phyloP scores from a whole-genome alignment of 1,140 invertebrate species.

The Lerema accius region DNA sequence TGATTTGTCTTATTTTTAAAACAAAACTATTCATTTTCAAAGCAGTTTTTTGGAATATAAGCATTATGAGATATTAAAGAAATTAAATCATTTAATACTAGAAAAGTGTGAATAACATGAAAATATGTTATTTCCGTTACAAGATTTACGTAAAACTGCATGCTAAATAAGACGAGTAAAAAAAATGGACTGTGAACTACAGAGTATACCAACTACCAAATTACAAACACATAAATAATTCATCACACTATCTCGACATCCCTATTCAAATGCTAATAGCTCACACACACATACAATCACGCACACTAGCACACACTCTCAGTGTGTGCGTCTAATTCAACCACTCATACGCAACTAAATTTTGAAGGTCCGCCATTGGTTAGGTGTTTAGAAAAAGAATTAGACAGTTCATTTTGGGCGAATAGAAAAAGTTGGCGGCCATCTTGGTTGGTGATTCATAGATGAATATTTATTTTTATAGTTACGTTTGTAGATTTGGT shows the following conservation, averaged over 20 bases:
- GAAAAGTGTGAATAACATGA: no score
- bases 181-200: no score
- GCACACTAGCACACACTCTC: conserved; percentile 17
- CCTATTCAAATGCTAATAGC: conserved; percentile 70
- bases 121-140: no score
- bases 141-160: no score
- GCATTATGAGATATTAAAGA: no score
- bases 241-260: conserved; percentile 45
- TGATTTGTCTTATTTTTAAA: no score
- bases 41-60: no score
- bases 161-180: no score
- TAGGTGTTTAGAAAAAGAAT: conserved; percentile 46
- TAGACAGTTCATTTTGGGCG: conserved; percentile 38
- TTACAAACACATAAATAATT: conserved; percentile 52
- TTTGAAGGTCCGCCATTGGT: conserved; percentile 42
- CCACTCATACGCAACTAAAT: conserved; percentile 50
- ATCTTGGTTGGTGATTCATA: conserved; percentile 7
- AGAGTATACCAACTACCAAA: conserved; percentile 44
- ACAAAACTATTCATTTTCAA: no score
- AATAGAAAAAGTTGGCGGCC: conserved; percentile 26
- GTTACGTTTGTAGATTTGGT: no score
- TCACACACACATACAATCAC: conserved; percentile 35
- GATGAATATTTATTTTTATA: background rate
- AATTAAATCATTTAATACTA: no score
- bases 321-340: conserved; percentile 40